Conservation (phyloP, 2,888 invertebrate species). For the Embidobia sp. region DNA sequence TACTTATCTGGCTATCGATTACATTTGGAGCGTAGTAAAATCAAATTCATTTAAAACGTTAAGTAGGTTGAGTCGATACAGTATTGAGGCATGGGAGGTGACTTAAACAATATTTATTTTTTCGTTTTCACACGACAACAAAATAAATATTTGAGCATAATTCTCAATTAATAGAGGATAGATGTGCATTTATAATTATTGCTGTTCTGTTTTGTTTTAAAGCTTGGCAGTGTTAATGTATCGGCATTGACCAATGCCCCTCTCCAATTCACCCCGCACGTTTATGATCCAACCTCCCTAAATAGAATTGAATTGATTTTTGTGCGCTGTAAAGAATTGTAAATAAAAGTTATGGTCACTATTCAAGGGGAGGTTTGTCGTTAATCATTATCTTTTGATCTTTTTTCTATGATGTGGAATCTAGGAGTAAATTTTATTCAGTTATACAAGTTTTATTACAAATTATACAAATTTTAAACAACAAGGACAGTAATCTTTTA, state of each 20-base stretch:
- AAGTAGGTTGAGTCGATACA: not conserved
- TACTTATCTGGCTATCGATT: not conserved
- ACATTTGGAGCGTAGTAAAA: not conserved
- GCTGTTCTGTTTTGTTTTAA: too few relatives aligned
- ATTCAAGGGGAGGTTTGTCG: too few relatives aligned
- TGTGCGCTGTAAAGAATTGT: not conserved
- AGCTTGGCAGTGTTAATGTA: not conserved
- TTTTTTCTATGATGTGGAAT: too few relatives aligned
- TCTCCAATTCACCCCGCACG: not conserved
- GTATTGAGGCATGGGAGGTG: not conserved
- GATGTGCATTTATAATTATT: too few relatives aligned
- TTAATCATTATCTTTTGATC: too few relatives aligned
- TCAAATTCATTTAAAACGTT: not conserved
- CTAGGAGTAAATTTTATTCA: too few relatives aligned
- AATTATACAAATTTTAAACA: too few relatives aligned
- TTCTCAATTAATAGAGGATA: too few relatives aligned
- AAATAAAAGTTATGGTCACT: not conserved
- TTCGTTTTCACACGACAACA: too few relatives aligned
- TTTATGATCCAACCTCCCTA: constrained; percentile 15
- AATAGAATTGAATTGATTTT: constrained; percentile 29
- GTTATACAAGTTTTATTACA: too few relatives aligned
- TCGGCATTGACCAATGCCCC: constrained; percentile 2
- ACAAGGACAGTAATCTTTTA: too few relatives aligned
- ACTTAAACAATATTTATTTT: not conserved
- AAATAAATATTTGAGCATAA: not conserved